Conservation (phyloP, 2,113 vertebrate species). For the Sarotherodon lohbergeri region DNA sequence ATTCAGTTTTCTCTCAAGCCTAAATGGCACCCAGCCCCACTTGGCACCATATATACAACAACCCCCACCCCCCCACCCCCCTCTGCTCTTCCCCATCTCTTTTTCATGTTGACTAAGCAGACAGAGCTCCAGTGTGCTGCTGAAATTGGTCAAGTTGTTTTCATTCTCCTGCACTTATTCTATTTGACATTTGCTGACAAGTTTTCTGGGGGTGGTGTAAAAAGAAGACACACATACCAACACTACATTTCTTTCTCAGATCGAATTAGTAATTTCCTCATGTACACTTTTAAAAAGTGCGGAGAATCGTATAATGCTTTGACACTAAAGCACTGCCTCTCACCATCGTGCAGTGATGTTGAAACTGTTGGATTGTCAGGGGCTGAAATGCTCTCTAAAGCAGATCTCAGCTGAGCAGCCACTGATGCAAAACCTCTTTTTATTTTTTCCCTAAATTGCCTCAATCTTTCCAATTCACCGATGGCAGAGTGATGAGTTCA, state of each 20-base stretch:
- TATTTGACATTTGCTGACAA: neutral
- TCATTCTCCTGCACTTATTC: neutral
- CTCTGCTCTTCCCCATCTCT: neutral
- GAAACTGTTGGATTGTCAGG: neutral
- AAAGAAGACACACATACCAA: neutral
- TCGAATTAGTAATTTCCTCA: conserved; percentile 31
- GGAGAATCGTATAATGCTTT: conserved; percentile 33
- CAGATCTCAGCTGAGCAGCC: conserved; percentile 1
- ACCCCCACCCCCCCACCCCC: neutral
- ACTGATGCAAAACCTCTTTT: conserved; percentile 10
- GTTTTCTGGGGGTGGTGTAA: neutral
- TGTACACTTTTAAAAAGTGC: conserved; percentile 37
- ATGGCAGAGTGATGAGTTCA: neutral
- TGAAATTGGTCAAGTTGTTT: conserved; percentile 10
- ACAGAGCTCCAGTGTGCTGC: neutral
- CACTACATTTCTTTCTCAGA: neutral
- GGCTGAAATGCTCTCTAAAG: neutral
- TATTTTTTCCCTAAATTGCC: neutral
- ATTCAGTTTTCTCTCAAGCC: conserved; percentile 12
- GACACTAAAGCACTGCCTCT: conserved; percentile 18
- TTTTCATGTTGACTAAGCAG: neutral
- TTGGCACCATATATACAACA: neutral
- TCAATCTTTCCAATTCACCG: neutral
- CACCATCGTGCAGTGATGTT: neutral
- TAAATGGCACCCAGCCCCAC: conserved; percentile 8